Evolutionary conservation across 2,113 vertebrate genomes (phyloP), one percentile per base, ranked within the genome.

Genomic region (Cairina moschata): DNA sequence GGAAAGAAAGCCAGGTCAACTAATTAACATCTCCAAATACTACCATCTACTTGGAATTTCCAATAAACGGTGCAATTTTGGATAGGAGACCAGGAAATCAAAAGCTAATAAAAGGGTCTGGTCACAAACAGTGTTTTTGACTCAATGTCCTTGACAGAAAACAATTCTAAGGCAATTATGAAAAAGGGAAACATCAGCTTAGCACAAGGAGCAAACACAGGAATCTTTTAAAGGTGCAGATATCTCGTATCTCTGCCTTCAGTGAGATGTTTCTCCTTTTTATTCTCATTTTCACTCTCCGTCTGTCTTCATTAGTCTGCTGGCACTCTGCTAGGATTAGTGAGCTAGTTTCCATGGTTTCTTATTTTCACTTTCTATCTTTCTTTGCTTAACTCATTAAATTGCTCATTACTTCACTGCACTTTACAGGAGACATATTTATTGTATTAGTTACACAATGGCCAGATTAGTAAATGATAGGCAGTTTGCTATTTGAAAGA

Each of bases 361-460:
- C 97, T 97, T 97, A 97, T 97, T 97, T 97, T 97, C 96, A 97
- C 96, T 97, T 97, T 97, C 97, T 97, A 95, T 97, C 97, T 97
- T 97, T 97, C 96, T 96, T 97, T 96, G 94, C 97, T 97, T 97
- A 96, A 97, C 96, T 97, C 97, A 97, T 97, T 97, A 97, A 97
- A 97, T 97, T 97, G 94, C 73, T 97, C 97, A 96, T 97, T 97
- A 97, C 97, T 97, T 96, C 96, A 96, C 90, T 97, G 95, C 97
- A 97, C 93, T 97, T 97, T 97, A 97, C 97, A 97, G 97, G 91
- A 97, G 96, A 97, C 97, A 97, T 97, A 97, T 97, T 97, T 97
- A 97, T 97, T 97, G 96, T 97, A 96, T 97, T 97, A 97, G 97
- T 97, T 97, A 97, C 97, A 97, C 96, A 97, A 97, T 97, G 92